Evolutionary conservation across 2,113 vertebrate genomes (phyloP).

Genomic region (Nothoprocta perdicaria): DNA sequence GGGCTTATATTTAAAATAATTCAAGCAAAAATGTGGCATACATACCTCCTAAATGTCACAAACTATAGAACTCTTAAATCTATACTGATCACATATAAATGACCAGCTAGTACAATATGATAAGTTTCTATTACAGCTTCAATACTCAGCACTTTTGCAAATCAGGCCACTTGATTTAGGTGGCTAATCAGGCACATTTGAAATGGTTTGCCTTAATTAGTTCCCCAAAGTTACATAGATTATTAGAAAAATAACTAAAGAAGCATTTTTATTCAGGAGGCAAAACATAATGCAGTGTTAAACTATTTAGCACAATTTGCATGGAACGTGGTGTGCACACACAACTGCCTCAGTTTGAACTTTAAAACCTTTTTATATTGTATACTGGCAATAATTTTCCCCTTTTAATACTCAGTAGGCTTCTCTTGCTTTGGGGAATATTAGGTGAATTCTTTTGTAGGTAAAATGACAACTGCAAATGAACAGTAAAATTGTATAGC

Average conservation of each 20-base stretch:
- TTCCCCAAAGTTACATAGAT: conserved; percentile 55
- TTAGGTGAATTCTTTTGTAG: conserved; percentile 44
- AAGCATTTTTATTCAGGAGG: conserved; percentile 44
- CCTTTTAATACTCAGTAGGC: background rate
- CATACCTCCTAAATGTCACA: background rate
- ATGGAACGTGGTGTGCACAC: conserved; percentile 23
- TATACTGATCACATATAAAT: background rate
- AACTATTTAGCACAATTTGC: conserved; percentile 22
- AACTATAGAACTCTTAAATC: background rate
- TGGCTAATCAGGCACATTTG: conserved; percentile 10
- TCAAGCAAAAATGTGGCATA: background rate
- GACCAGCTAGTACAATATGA: background rate
- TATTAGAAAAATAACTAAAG: conserved; percentile 65
- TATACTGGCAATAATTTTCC: conserved; percentile 10
- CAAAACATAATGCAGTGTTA: conserved; percentile 47
- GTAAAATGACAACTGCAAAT: conserved; percentile 56
- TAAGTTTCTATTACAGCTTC: background rate
- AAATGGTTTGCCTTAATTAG: conserved; percentile 45
- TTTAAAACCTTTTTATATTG: conserved; percentile 19
- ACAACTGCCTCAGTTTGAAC: conserved; percentile 28
- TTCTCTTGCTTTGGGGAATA: conserved; percentile 62
- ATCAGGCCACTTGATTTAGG: background rate
- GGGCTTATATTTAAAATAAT: background rate
- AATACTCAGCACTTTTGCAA: conserved; percentile 34
- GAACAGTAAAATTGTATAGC: conserved; percentile 52